Base-by-base conservation (phyloP, 2,113 vertebrate genomes). In the Manacus vitellinus region DNA sequence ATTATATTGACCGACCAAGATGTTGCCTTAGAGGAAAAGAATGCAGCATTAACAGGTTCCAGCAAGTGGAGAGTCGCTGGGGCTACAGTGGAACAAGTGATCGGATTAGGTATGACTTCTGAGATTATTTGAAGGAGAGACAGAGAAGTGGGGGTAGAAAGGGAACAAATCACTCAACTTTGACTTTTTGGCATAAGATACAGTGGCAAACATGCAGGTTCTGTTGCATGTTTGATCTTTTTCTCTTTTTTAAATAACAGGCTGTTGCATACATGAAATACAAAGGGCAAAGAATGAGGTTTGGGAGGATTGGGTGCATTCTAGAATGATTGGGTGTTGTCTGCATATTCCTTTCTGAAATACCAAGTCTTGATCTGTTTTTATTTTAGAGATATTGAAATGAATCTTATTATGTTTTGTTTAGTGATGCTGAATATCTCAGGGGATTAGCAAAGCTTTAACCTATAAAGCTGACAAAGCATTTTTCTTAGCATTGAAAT, bases 61-160 rank as follows among this genome's bases (percentile, higher is more conserved):
- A 99, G 98, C 99, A 99, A 96, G 99, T 99, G 66, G 99, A 99
- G 97, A 99, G 99, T 97, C 99, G 99, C 83, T 99, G 99, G 99
- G 99, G 99, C 71, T 99, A 99, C 97, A 99, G 99, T 51, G 99
- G 99, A 65, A 99, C 99, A 10, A 99, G 99, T 15, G 99, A 99
- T 94, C 98, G 99, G 24, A 99, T 99, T 97, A 99, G 99, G 99
- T 99, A 97, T 35, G 85, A 47, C 63, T 77, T 55, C 0, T 16
- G 9, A 24, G 78, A 86, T n/a, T 59, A 0, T 55, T 41, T 37
- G 56, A 30, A 41, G 55, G 46, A 61, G 67, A 70, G 58, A 35
- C 28, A 58, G 14, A 66, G 33, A 44, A 80, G 33, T 33, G 55
- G 71, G 59, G 68, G 61, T 68, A 71, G 79, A 81, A 70, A 37